phyloP scores from a whole-genome alignment of 2,888 invertebrate species.

The Tanytarsus gracilentus region DNA sequence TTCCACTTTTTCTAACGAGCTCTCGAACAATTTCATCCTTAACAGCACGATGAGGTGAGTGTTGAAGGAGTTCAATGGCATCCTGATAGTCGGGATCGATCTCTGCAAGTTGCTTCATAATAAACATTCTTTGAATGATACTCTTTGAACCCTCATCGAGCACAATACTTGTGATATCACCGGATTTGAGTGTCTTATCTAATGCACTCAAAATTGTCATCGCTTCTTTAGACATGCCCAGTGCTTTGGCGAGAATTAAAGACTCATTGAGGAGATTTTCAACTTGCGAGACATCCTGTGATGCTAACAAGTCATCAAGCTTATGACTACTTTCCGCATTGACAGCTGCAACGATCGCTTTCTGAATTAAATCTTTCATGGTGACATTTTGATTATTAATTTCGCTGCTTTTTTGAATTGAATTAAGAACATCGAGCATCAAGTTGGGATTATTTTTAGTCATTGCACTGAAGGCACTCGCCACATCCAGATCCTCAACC shows the following conservation, averaged over 20 bases:
- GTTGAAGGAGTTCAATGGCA: conserved; percentile 54
- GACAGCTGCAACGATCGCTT: conserved; percentile 57
- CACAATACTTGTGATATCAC: conserved; percentile 38
- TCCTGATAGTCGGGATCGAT: conserved; percentile 53
- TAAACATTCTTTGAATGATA: conserved; percentile 38
- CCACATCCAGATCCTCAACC: conserved; percentile 54
- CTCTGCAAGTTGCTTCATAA: conserved; percentile 63
- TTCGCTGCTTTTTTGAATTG: conserved; percentile 52
- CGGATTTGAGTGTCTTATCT: conserved; percentile 46
- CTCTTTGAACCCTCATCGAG: conserved; percentile 17
- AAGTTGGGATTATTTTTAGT: conserved; percentile 31
- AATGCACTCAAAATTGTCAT: conserved; percentile 3
- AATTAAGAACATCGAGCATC: conserved; percentile 46
- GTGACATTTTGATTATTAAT: conserved; percentile 36
- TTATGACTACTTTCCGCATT: conserved; percentile 50
- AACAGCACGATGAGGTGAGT: conserved; percentile 57
- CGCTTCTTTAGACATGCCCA: conserved; percentile 47
- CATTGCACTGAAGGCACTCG: conserved; percentile 47
- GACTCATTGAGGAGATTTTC: conserved; percentile 53
- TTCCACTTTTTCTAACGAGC: conserved; percentile 63
- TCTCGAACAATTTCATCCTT: conserved; percentile 61
- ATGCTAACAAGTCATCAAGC: conserved; percentile 32
- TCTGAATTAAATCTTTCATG: conserved; percentile 56
- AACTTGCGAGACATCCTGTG: conserved; percentile 32
- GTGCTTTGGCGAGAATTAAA: conserved; percentile 57